Conservation (phyloP, 2,797 vertebrate species). For the Nannoperca obscura region DNA sequence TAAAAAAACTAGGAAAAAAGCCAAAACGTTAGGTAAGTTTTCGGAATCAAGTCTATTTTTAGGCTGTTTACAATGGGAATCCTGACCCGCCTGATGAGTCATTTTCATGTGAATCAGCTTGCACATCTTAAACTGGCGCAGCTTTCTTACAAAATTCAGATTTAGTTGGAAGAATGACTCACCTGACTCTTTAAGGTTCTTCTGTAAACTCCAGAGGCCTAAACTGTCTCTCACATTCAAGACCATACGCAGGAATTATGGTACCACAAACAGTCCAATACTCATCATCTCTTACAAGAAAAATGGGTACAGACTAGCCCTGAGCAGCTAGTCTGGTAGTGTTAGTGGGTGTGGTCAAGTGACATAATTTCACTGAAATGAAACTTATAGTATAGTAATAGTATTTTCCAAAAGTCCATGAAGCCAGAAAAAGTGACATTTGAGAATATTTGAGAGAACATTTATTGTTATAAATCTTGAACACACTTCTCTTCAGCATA, state of each 20-base stretch:
- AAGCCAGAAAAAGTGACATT: neutral
- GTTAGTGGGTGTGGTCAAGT: slow-evolving; percentile 39
- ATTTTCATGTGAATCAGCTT: slow-evolving; percentile 30
- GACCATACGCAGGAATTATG: accelerated
- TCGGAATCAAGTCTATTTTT: slow-evolving; percentile 10
- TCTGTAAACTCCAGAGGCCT: neutral
- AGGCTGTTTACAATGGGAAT: neutral
- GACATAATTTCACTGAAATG: slow-evolving; percentile 40
- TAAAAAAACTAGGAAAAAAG: neutral
- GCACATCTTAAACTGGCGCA: neutral
- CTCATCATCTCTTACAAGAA: neutral
- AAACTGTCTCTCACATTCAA: neutral
- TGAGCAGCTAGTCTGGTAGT: neutral
- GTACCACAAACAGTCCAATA: neutral
- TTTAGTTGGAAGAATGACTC: slow-evolving; percentile 2
- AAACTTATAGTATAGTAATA: slow-evolving; percentile 49
- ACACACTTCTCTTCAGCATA: neutral
- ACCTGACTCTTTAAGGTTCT: neutral
- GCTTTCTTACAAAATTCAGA: neutral
- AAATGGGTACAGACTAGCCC: neutral
- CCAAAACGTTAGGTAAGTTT: neutral
- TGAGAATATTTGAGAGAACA: neutral
- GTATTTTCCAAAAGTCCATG: neutral
- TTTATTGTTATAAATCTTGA: slow-evolving; percentile 50
- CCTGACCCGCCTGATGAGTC: slow-evolving; percentile 57